Evolutionary conservation across 1,140 invertebrate species (phyloP).

Genomic region (Stegodyphus dumicola): DNA sequence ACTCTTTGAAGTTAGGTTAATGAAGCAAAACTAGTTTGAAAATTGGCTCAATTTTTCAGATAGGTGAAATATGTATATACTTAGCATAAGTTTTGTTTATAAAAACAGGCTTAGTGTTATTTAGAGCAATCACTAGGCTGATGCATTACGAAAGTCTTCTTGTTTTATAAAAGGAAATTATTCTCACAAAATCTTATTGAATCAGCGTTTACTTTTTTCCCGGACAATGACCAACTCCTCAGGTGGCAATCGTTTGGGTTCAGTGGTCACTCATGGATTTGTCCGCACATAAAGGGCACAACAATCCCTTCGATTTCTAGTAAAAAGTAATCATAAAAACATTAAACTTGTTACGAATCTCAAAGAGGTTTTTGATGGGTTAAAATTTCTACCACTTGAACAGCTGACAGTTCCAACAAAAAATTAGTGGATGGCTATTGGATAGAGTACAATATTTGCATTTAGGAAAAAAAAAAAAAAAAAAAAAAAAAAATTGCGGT

Average conservation of each 20-base stretch:
- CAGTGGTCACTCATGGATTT: slow-evolving; percentile 32
- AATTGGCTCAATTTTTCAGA: too few relatives aligned
- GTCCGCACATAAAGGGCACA: slow-evolving; percentile 4
- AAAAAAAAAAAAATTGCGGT: too few relatives aligned
- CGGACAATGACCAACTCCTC: slow-evolving; percentile 30
- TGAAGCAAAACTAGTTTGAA: too few relatives aligned
- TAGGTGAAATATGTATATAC: too few relatives aligned
- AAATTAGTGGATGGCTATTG: not conserved
- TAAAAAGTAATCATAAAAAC: not conserved
- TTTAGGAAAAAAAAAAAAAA: too few relatives aligned
- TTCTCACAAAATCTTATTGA: too few relatives aligned
- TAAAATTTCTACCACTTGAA: not conserved
- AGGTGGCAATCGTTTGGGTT: slow-evolving; percentile 21
- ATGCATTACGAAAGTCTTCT: too few relatives aligned
- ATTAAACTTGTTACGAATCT: slow-evolving; percentile 6
- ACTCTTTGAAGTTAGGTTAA: too few relatives aligned
- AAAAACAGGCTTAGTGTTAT: too few relatives aligned
- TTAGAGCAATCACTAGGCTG: too few relatives aligned
- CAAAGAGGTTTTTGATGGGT: not conserved
- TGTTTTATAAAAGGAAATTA: too few relatives aligned
- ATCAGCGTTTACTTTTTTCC: not conserved
- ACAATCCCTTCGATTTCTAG: not conserved
- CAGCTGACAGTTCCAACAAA: slow-evolving; percentile 19
- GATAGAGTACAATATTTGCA: not conserved
- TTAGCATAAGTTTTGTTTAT: too few relatives aligned